Evolutionary conservation across 1,140 invertebrate genomes (phyloP).

Genomic region (Helicoverpa armigera): DNA sequence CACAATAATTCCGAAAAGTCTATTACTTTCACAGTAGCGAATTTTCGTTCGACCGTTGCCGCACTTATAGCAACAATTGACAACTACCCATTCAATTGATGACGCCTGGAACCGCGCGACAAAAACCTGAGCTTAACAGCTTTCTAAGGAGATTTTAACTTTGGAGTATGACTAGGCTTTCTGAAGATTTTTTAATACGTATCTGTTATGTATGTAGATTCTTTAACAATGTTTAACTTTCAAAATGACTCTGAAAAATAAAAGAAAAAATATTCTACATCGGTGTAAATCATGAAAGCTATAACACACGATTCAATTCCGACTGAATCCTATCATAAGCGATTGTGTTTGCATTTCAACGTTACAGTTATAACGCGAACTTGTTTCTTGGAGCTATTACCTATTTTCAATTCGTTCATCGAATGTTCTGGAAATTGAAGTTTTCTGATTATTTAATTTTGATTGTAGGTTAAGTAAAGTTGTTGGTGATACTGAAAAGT

Average conservation of each 20-base stretch:
- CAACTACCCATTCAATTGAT: no score
- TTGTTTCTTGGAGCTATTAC: neutral
- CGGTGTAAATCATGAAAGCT: slow-evolving; percentile 11
- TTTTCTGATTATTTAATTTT: neutral
- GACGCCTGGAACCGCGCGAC: no score
- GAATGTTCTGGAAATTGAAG: neutral
- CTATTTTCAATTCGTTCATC: neutral
- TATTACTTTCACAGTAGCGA: no score
- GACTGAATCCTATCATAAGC: slow-evolving; percentile 28
- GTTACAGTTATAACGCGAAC: slow-evolving; percentile 11
- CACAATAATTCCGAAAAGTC: no score
- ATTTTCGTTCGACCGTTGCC: no score
- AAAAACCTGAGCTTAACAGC: no score
- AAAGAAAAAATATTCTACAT: neutral
- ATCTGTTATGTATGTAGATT: no score
- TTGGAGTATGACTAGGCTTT: no score
- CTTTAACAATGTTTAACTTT: neutral
- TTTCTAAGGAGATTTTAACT: no score
- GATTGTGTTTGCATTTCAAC: slow-evolving; percentile 19
- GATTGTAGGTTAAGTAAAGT: neutral
- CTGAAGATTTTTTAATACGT: no score
- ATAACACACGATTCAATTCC: slow-evolving; percentile 31
- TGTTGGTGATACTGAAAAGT: no score
- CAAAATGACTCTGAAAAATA: neutral
- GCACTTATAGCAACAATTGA: no score